phyloP scores from a whole-genome alignment of 2,888 invertebrate species.

The Fissipunctia ypsillon region DNA sequence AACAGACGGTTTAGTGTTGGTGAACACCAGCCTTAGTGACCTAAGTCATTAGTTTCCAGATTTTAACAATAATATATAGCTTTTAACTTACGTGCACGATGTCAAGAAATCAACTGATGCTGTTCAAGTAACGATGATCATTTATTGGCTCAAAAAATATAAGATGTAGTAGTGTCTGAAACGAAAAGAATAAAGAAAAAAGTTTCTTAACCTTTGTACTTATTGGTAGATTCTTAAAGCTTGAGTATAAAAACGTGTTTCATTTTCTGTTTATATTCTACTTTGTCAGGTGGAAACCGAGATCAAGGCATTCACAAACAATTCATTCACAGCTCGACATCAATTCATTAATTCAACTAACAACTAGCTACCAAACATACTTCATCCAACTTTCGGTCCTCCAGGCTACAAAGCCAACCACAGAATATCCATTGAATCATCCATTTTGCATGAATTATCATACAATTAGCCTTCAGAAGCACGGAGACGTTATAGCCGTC shows the following conservation, averaged over 20 bases:
- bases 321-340: conserved; percentile 47
- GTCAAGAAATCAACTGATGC: not conserved
- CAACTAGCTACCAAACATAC: conserved; percentile 14
- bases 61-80: too few relatives aligned
- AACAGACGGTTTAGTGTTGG: too few relatives aligned
- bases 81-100: not conserved
- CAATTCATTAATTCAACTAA: conserved; percentile 40
- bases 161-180: not conserved
- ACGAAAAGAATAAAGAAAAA: not conserved
- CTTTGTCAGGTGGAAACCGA: not conserved
- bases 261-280: not conserved
- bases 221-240: not conserved
- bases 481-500: conserved; percentile 71
- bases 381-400: conserved; percentile 41
- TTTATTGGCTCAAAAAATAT: not conserved
- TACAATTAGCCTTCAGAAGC: conserved; percentile 71
- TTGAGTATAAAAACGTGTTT: not conserved
- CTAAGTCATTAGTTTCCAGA: not conserved
- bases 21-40: too few relatives aligned
- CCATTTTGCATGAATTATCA: conserved; percentile 63
- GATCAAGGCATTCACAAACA: conserved; percentile 21
- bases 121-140: not conserved
- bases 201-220: not conserved
- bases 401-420: conserved; percentile 41
- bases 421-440: conserved; percentile 60